Base-by-base conservation (phyloP, 1,140 invertebrate genomes). In the Aricia agestis region DNA sequence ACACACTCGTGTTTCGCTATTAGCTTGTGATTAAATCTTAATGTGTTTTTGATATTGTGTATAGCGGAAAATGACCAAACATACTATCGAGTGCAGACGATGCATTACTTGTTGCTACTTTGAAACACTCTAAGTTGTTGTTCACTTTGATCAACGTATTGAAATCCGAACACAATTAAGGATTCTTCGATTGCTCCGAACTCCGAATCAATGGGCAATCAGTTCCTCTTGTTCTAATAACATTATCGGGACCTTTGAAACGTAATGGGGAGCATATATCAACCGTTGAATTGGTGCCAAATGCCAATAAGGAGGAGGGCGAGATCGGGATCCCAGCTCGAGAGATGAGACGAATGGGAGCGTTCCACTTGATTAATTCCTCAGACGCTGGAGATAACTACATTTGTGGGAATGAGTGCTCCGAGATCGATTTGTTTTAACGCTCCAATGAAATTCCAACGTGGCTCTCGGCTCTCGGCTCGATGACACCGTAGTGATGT, bases 361-460 rank as follows among this genome's bases (percentile, higher is more conserved):
- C 70, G 72, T 75, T 79, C 71, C 68, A 69, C 74, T 72, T 79
- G 77, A 79, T 79, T 78, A 75, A 78, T 78, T 72, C 72, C 70
- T 66, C 70, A 52, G 59, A 11, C 61, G 32, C 57, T 19, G 58
- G 45, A 73, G 69, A 70, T 71, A 69, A 71, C 17, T 73, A 75
- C 68, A 31, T 68, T 57, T 68, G 42, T 52, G 52, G 67, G 45
- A 68, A 63, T 63, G 59, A 63, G 59, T 63, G 59, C 59, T 63
- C 11, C 19, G 18, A 63, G 59, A 63, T 63, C 59, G 59, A 63
- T 63, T 63, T 63, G 19, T 63, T 63, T 63, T 63, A 63, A 63
- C 59, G 59, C 59, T 63, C 59, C 7, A 19, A 25, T 63, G 18
- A 18, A 63, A 18, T 19, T 63, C 18, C 19, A 25, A 63, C 59